Conservation (phyloP, 1,140 invertebrate genomes). For the Drosophila sturtevanti region DNA sequence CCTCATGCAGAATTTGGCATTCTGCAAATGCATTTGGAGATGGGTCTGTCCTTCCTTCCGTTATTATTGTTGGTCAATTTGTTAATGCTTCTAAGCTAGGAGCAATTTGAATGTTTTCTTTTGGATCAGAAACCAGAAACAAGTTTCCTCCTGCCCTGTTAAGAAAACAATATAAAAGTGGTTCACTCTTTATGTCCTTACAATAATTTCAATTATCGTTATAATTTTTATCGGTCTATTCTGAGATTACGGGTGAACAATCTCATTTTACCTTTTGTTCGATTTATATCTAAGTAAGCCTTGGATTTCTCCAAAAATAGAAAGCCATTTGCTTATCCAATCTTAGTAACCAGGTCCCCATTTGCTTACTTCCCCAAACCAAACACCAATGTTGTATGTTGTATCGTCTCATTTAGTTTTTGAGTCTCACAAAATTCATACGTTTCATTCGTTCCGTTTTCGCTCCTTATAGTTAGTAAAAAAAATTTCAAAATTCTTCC, state of each 20-base stretch:
- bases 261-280: too few relatives aligned
- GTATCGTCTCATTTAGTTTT: constrained; percentile 56
- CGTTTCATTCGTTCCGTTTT: constrained; percentile 56
- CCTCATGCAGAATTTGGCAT: not conserved
- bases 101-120: too few relatives aligned
- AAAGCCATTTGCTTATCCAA: not conserved
- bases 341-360: constrained; percentile 29
- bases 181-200: too few relatives aligned
- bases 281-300: not conserved
- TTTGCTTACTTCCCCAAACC: constrained; percentile 15
- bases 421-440: constrained; percentile 76
- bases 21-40: constrained; percentile 3
- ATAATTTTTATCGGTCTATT: too few relatives aligned
- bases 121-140: not conserved
- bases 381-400: not conserved
- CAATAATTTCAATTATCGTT: too few relatives aligned
- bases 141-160: too few relatives aligned
- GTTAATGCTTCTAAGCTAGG: constrained; percentile 30
- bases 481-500: constrained; percentile 44
- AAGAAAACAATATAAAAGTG: too few relatives aligned
- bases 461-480: constrained; percentile 41
- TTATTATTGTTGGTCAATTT: constrained; percentile 15
- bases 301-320: not conserved
- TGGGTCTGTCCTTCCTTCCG: not conserved
- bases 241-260: too few relatives aligned